Evolutionary conservation across 2,888 invertebrate genomes (phyloP), one percentile per base, ranked within the genome.

Genomic region (Chesias legatella): DNA sequence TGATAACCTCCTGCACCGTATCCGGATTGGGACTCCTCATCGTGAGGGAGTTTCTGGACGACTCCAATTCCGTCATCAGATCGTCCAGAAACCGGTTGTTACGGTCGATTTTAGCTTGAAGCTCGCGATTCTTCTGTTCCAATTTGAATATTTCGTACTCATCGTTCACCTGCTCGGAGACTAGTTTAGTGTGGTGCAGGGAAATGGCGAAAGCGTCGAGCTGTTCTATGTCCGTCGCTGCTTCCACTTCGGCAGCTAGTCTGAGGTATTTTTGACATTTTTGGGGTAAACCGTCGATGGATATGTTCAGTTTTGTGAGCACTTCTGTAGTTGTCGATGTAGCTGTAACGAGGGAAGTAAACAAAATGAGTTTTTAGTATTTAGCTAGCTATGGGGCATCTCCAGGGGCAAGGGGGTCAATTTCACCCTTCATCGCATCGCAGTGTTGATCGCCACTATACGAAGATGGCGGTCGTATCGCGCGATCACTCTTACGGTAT

Each of bases 81-180:
- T 60, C 63, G 1, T 72, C 66, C 40, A 84, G 51, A 66, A 77
- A 70, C 51, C 53, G 72, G 13, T 70, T 69, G 49, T 86, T 86
- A 30, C 78, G 66, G 33, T 80, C 72, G 24, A 88, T 82, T 61
- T 73, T 74, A 9, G 39, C 49, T 63, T 85, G 81, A 9, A 85
- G 35, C 43, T 73, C 64, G 0, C 53, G 45, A 38, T 83, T 79
- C 20, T 75, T 79, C 48, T 86, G 88, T 24, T 71, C 71, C 6
- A 88, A 40, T 39, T 77, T 74, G 0, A 88, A 47, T 10, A 83
- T 67, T 37, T 80, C 73, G 35, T 84, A 82, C 26, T 88, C 82
- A 0, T 80, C 71, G 36, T 74, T 63, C 0, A 88, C 38, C 32
- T 67, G 63, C n/a, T 69, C 60, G 0, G 71, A 49, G 1, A 67